Evolutionary conservation across 1,140 invertebrate species (phyloP).

Genomic region (Ceratina australensis): DNA sequence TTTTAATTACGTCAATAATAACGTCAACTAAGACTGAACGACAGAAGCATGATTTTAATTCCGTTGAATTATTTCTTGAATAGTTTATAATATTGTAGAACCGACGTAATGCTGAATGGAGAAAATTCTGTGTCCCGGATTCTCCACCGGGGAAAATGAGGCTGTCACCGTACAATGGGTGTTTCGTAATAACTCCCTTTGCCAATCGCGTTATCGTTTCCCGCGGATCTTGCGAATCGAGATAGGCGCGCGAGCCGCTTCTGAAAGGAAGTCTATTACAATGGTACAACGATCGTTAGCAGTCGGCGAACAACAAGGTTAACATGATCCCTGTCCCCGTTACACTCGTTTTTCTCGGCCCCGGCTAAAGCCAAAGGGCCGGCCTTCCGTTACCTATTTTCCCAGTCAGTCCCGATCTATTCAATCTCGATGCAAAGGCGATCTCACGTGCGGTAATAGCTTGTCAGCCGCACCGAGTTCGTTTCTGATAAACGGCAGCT

Average conservation of each 20-base stretch:
- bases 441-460: conserved; percentile 68
- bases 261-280: background rate
- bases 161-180: background rate
- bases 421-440: conserved; percentile 71
- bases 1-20: no score
- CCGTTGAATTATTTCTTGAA: no score
- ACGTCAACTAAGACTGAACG: no score
- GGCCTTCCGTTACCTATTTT: conserved; percentile 59
- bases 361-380: background rate
- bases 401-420: conserved; percentile 59
- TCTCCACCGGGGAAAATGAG: background rate
- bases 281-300: background rate
- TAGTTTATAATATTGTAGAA: no score
- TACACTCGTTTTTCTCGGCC: conserved; percentile 40
- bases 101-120: no score
- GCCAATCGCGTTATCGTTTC: background rate
- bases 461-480: conserved; percentile 63
- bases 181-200: conserved; percentile 5
- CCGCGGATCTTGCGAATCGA: background rate
- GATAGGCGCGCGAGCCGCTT: background rate
- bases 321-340: conserved; percentile 39
- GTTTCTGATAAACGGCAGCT: conserved; percentile 68
- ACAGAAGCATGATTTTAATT: no score
- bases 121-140: no score
- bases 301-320: conserved; percentile 26